Evolutionary conservation across 2,888 invertebrate species (phyloP), one percentile per base, ranked within the genome.

Genomic region (Calameuta filiformis): DNA sequence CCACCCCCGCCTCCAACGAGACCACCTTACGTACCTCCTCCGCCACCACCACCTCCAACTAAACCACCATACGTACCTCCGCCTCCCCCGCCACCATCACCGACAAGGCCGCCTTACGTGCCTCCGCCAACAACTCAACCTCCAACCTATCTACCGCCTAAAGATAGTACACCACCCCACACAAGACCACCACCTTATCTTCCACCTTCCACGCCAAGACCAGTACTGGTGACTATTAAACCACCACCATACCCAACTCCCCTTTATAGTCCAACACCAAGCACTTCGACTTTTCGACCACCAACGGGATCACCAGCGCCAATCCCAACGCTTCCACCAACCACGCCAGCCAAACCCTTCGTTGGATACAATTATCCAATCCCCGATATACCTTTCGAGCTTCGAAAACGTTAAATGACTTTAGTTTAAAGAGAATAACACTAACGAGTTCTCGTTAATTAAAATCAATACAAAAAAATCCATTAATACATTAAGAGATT

Each of bases 221-320:
- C 89, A 11, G 85, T 81, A 4, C 87, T 88, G 68, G 56, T 79
- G 4, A 91, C 90, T 0, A 80, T 89, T 0, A 90, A 91, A 68
- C 89, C 91, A 23, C 89, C 92, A 4, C 92, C 93, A 23, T 92
- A 92, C 79, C 92, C 91, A 11, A 78, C 90, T 0, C 82, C 85
- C 0, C 35, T 87, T 6, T 90, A 90, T 79, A 88, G 87, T 30
- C 81, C 82, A 12, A 89, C 89, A 1, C 85, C 85, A 0, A 87
- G 86, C 4, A 89, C 89, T 9, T 78, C 83, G 11, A 83, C 85
- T 15, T 81, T 31, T 6, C 82, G 83, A 12, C 84, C 88, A n/a
- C 86, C 87, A 23, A 90, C 90, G 12, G 89, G 91, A 35, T 80
- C 31, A 33, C 89, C 88, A 34, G 89, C 82, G 0, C 86, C 89